A percentile compares a stretch with the other conserved stretches of the same genome.
Conservation (phyloP, 1,140 invertebrate species). For the Drosophila albomicans region DNA sequence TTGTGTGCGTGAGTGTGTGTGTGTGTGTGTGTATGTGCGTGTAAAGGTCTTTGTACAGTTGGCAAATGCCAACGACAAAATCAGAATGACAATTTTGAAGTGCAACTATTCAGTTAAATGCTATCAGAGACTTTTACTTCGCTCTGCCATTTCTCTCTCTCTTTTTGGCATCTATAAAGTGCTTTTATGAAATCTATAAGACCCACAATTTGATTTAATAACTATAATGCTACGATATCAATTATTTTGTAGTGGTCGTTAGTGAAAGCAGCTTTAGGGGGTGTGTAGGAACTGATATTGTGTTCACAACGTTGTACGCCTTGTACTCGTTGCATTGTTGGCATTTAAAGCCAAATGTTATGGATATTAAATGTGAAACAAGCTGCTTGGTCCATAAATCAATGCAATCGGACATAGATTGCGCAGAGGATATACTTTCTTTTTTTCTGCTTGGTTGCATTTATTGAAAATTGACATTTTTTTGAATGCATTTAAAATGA, state of each 20-base stretch:
- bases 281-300: no score
- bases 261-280: conserved; percentile 38
- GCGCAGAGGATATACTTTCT: neutral
- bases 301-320: neutral
- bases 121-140: neutral
- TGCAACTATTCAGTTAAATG: conserved; percentile 42
- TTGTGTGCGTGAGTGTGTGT: conserved; percentile 3
- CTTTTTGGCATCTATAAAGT: neutral
- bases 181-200: neutral
- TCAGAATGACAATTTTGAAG: conserved; percentile 38
- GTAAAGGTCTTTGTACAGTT: neutral
- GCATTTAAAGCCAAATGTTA: conserved; percentile 44
- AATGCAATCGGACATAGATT: conserved; percentile 54
- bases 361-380: conserved; percentile 63
- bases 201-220: conserved; percentile 22
- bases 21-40: conserved; percentile 13
- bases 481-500: no score
- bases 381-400: conserved; percentile 56
- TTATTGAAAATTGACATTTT: no score
- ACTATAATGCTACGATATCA: conserved; percentile 37
- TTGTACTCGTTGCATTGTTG: conserved; percentile 27
- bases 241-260: neutral
- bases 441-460: no score
- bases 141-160: neutral
- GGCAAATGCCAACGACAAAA: conserved; percentile 17